phyloP scores from a whole-genome alignment of 2,113 vertebrate genomes.

The Collichthys lucidus region DNA sequence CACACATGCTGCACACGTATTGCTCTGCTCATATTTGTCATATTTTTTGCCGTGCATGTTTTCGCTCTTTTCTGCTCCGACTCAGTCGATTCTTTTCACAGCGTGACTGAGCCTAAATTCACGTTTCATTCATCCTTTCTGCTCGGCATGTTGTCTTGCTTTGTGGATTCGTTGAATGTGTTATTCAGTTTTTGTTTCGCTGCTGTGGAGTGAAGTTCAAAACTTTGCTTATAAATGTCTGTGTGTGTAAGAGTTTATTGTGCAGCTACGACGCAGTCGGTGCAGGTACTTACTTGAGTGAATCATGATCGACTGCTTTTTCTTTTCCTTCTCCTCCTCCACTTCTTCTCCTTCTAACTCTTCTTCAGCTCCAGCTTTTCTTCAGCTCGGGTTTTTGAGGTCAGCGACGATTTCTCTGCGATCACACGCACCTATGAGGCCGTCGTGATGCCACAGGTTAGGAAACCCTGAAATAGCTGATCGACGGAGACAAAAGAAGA shows the following conservation, averaged over 20 bases:
- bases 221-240: neutral
- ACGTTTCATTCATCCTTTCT: neutral
- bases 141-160: neutral
- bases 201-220: neutral
- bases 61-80: neutral
- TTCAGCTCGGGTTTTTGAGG: neutral
- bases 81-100: neutral
- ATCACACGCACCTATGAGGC: neutral
- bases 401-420: neutral
- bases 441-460: constrained; percentile 13
- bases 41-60: neutral
- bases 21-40: neutral
- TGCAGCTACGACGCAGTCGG: neutral
- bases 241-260: neutral
- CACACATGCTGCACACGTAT: no score
- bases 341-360: neutral
- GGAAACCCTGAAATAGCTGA: constrained; percentile 11
- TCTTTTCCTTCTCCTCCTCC: neutral
- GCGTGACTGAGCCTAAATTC: neutral
- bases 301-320: constrained; percentile 52
- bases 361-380: constrained; percentile 10
- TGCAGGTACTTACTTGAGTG: constrained; percentile 62
- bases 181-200: neutral
- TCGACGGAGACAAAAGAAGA: neutral
- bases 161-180: neutral